Conservation (phyloP, 2,888 invertebrate genomes). For the Mayetiola destructor region DNA sequence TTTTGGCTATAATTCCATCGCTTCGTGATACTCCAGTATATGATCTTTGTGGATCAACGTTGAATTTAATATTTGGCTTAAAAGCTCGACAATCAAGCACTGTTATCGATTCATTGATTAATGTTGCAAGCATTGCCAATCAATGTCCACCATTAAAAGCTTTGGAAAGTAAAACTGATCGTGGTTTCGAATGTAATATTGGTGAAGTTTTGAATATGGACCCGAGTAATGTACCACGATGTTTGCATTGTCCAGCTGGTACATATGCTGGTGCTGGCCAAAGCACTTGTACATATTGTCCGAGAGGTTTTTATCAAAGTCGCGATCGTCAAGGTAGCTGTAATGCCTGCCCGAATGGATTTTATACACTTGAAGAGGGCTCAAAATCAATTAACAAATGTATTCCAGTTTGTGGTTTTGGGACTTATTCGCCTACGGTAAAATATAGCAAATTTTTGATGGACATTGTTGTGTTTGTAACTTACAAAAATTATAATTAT, state of each 20-base stretch:
- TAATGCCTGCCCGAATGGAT: constrained; percentile 78
- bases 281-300: constrained; percentile 80
- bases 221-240: constrained; percentile 79
- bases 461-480: too few relatives aligned
- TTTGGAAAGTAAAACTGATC: constrained; percentile 62
- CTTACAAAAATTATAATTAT: background rate
- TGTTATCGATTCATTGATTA: constrained; percentile 74
- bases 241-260: constrained; percentile 93
- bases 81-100: constrained; percentile 85
- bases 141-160: constrained; percentile 86
- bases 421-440: constrained; percentile 79
- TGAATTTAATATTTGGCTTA: constrained; percentile 84
- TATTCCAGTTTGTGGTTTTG: constrained; percentile 88
- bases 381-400: constrained; percentile 77
- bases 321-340: constrained; percentile 81
- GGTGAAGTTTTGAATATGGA: constrained; percentile 92
- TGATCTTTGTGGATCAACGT: constrained; percentile 85
- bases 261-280: constrained; percentile 84
- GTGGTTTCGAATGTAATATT: constrained; percentile 85
- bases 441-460: background rate
- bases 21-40: constrained; percentile 83
- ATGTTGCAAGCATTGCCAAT: constrained; percentile 78
- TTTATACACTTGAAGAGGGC: constrained; percentile 81
- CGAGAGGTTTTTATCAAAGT: constrained; percentile 86
- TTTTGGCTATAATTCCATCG: constrained; percentile 73